A percentile compares a stretch with the other conserved stretches of the same genome.
Evolutionary conservation across 2,113 vertebrate genomes (phyloP).

Genomic region (Tor tambroides): DNA sequence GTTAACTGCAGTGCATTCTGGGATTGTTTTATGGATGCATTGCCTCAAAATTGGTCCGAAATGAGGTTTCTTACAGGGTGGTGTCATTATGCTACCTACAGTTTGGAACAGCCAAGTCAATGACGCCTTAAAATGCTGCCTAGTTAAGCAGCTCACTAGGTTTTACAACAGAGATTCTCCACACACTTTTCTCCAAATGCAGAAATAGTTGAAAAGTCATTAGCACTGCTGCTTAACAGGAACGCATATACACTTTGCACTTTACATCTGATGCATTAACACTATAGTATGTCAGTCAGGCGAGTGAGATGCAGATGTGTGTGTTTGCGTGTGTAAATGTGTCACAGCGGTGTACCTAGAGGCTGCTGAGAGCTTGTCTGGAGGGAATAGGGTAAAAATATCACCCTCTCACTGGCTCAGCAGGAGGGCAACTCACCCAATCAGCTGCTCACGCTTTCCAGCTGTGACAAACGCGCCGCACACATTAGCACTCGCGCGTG

Average conservation of each 20-base stretch:
- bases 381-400: slow-evolving; percentile 34
- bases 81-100: neutral
- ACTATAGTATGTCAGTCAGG: neutral
- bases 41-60: neutral
- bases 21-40: neutral
- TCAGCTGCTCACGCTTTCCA: slow-evolving; percentile 27
- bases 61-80: neutral
- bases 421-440: slow-evolving; percentile 27
- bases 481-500: too few species aligned
- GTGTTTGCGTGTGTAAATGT: neutral
- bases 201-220: neutral
- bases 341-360: slow-evolving; percentile 14
- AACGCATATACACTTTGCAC: too few species aligned
- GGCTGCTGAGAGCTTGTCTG: slow-evolving; percentile 22
- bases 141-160: slow-evolving; percentile 3
- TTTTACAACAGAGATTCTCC: neutral
- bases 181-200: neutral
- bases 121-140: slow-evolving; percentile 22
- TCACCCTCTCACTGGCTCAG: slow-evolving; percentile 41
- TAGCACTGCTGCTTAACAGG: neutral
- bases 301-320: neutral
- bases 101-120: slow-evolving; percentile 10
- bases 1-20: neutral
- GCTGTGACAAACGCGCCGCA: slow-evolving; percentile 6
- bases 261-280: neutral